Evolutionary conservation across 1,140 invertebrate species (phyloP).

Genomic region (Eumeta japonica): DNA sequence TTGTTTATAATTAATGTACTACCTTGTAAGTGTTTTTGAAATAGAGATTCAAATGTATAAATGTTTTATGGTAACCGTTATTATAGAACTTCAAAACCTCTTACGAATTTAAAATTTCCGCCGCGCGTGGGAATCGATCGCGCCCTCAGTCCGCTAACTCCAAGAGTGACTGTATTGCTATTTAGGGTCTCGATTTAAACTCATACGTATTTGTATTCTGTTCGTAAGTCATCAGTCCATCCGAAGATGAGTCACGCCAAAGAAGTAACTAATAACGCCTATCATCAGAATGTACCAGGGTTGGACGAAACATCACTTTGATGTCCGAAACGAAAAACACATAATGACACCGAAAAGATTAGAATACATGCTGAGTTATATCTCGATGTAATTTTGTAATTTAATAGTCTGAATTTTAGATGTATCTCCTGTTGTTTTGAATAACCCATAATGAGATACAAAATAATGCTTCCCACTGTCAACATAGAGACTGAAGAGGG

Average conservation of each 20-base stretch:
- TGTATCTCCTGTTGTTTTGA: slow-evolving; percentile 4
- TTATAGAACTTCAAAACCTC: no score
- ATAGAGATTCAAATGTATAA: no score
- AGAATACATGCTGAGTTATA: slow-evolving; percentile 27
- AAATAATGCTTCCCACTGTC: slow-evolving; percentile 9
- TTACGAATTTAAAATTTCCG: slow-evolving; percentile 4
- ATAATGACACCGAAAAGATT: slow-evolving; percentile 33
- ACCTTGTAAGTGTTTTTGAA: no score
- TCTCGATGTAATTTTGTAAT: slow-evolving; percentile 26
- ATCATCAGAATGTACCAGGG: slow-evolving; percentile 25
- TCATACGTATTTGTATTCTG: slow-evolving; percentile 42
- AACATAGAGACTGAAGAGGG: background rate
- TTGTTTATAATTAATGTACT: no score
- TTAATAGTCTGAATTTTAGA: slow-evolving; percentile 6
- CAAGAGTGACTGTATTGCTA: slow-evolving; percentile 24
- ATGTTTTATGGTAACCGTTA: no score
- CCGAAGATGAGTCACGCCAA: slow-evolving; percentile 22
- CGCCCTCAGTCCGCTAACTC: slow-evolving; percentile 16
- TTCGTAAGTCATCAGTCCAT: slow-evolving; percentile 19
- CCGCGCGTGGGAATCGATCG: background rate
- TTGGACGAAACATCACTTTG: slow-evolving; percentile 41
- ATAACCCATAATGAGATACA: slow-evolving; percentile 7
- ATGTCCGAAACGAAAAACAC: slow-evolving; percentile 32
- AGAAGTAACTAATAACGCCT: slow-evolving; percentile 35
- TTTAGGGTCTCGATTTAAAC: slow-evolving; percentile 25